Evolutionary conservation across 2,113 vertebrate species (phyloP), one percentile per base, ranked within the genome.

Genomic region (Lasiurus cinereus): DNA sequence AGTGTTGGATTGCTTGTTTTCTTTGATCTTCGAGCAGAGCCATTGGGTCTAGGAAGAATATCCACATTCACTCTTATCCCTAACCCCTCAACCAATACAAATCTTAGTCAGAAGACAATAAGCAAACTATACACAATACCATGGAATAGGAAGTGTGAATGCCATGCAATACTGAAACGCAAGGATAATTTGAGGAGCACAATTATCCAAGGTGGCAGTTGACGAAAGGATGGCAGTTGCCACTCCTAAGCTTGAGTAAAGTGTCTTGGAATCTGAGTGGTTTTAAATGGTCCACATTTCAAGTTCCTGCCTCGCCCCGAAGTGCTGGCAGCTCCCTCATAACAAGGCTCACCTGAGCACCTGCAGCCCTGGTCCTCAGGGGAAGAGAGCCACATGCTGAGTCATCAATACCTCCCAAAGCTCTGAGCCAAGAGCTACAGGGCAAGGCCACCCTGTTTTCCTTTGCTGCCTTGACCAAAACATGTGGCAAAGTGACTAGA

Each of bases 161-260:
- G 85, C 56, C 73, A 33, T 27, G 43, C 10, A 6, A 73, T 36
- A 13, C 69, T 94, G 95, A 88, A 31, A 94, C 79, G 46, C 82
- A 70, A 69, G 84, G 67, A 72, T 85, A 59, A 83, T 82, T 78
- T 88, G 91, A 84, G 73, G 29, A 96, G 52, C 67, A 2, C 83
- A 77, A 96, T 97, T 95, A 96, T 46, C 73, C 83, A 74, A 62
- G 90, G 82, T 92, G 94, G 93, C 73, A 70, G 87, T 92, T 94
- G 94, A 31, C 46, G 83, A 86, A 64, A 74, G 77, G 62, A 64
- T 76, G 93, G 43, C 88, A 11, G 77, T 0, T 94, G 95, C 88
- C 96, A 96, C 92, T 94, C 92, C 93, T 97, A 73, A 90, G 84
- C 94, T 86, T 97, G 96, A 96, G 93, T 85, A 74, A 93, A 96